Conservation (phyloP, 53 echinoderm and acorn worm species). For the Temnopleurus reevesii region DNA sequence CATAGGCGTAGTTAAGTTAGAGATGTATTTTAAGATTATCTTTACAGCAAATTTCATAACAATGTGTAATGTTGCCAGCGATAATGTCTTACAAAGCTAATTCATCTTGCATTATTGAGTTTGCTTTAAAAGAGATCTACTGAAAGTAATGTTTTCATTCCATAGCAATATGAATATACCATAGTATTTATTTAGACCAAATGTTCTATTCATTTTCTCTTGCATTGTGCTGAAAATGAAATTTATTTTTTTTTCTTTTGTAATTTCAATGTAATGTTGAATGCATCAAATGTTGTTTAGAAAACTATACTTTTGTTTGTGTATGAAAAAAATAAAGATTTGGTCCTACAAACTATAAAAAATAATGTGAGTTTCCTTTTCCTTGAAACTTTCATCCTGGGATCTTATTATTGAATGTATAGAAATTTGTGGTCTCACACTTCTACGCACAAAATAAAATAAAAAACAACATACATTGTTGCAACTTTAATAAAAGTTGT, state of each 20-base stretch:
- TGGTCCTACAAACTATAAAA: neutral
- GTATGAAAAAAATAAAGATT: neutral
- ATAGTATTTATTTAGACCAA: slow-evolving; percentile 17
- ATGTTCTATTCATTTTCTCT: neutral
- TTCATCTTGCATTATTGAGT: too few species aligned
- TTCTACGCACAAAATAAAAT: neutral
- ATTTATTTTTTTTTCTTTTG: neutral
- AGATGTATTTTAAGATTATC: too few species aligned
- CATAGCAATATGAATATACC: neutral
- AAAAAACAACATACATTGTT: neutral
- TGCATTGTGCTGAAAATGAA: neutral
- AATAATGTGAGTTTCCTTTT: too few species aligned
- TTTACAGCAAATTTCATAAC: too few species aligned
- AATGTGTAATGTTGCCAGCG: too few species aligned
- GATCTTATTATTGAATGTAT: neutral
- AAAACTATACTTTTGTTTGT: neutral
- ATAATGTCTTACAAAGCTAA: too few species aligned
- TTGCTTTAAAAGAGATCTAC: too few species aligned
- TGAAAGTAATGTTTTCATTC: neutral
- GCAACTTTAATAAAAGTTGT: neutral
- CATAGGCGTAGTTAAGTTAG: neutral
- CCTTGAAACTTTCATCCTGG: too few species aligned
- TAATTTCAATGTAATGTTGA: neutral
- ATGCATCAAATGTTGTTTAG: neutral
- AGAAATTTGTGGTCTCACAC: neutral